These are phyloP conservation scores for Sycophila texana DNA, from an alignment of 2,888 invertebrate genomes.

Conservation along the genomic window DNA sequence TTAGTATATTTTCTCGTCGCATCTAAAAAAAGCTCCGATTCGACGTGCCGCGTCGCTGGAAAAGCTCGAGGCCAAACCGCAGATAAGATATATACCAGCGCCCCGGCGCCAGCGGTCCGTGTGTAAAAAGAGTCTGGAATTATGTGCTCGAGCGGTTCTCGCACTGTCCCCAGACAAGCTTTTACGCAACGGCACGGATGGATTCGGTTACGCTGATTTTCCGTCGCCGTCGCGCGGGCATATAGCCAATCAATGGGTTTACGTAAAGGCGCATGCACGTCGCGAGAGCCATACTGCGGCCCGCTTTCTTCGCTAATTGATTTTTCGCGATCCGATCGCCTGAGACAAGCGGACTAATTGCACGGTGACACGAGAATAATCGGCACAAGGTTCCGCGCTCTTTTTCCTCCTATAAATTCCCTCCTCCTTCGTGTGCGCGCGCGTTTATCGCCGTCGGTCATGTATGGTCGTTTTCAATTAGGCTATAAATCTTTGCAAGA, in stretches of 20 bases:
- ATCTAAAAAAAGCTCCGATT: too few species aligned
- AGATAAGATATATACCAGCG: not conserved
- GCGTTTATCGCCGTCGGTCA: not conserved
- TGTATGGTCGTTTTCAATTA: constrained; percentile 15
- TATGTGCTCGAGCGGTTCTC: constrained; percentile 2
- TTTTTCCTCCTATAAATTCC: not conserved
- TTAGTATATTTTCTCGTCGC: too few species aligned
- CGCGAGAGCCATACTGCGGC: not conserved
- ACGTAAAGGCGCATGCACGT: not conserved
- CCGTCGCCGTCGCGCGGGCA: not conserved
- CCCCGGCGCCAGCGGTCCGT: not conserved
- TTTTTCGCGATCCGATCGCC: constrained; percentile 5
- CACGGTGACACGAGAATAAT: constrained; percentile 20
- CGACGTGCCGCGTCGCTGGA: too few species aligned
- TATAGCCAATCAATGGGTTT: constrained; percentile 25
- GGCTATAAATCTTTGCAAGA: constrained; percentile 32
- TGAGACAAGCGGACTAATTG: constrained; percentile 1
- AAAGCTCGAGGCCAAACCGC: not conserved
- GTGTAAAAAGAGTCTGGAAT: not conserved
- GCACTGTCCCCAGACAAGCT: constrained; percentile 3
- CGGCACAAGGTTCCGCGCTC: constrained; percentile 1
- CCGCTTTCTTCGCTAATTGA: not conserved
- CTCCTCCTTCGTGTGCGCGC: not conserved
- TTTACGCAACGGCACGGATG: constrained; percentile 20
- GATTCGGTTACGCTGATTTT: constrained; percentile 33